phyloP scores from a whole-genome alignment of 2,888 invertebrate genomes.

The Syrphus vitripennis region DNA sequence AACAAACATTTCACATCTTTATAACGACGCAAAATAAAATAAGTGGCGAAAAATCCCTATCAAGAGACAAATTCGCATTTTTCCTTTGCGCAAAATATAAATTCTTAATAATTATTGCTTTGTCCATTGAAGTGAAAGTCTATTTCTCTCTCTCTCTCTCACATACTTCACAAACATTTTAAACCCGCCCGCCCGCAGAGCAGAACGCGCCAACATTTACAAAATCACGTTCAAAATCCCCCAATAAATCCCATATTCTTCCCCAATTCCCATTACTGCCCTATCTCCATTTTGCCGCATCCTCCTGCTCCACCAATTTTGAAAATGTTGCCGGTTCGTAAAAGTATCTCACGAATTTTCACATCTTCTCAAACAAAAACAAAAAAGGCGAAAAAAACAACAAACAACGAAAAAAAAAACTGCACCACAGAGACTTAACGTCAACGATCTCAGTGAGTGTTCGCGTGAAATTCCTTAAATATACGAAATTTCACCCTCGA shows the following conservation, averaged over 20 bases:
- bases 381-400: not conserved
- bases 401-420: no score
- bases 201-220: conserved; percentile 8
- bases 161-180: not conserved
- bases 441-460: conserved; percentile 57
- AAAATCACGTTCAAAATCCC: conserved; percentile 49
- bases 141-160: conserved; percentile 1
- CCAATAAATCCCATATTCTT: not conserved
- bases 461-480: conserved; percentile 62
- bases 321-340: conserved; percentile 20
- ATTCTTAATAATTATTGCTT: conserved; percentile 65
- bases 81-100: conserved; percentile 39
- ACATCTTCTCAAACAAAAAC: not conserved
- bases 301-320: conserved; percentile 2
- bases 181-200: no score
- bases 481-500: conserved; percentile 60
- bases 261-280: not conserved
- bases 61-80: conserved; percentile 56
- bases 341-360: conserved; percentile 16
- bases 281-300: not conserved
- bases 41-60: conserved; percentile 27
- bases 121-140: conserved; percentile 54
- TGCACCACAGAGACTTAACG: conserved; percentile 55
- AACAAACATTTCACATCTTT: not conserved
- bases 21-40: not conserved